Evolutionary conservation across 1,140 invertebrate genomes (phyloP).

Genomic region (Leptinotarsa lineolata): DNA sequence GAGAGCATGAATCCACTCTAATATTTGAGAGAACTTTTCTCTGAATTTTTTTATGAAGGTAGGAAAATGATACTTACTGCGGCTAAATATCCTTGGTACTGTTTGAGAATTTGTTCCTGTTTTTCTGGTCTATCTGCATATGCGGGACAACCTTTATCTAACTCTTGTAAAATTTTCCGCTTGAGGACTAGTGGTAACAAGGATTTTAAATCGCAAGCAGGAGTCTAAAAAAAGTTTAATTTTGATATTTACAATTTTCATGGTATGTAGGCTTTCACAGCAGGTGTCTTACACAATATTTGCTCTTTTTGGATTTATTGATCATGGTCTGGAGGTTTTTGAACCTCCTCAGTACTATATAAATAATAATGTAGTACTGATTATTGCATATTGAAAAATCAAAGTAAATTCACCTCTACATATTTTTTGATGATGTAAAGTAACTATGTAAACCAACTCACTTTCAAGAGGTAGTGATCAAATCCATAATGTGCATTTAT

Average conservation of each 20-base stretch:
- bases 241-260: conserved; percentile 5
- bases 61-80: conserved; percentile 64
- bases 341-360: no score
- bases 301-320: no score
- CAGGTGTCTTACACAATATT: no score
- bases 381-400: no score
- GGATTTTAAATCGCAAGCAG: conserved; percentile 85
- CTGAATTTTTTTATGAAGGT: not conserved
- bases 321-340: no score
- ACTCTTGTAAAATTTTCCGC: conserved; percentile 76
- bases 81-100: conserved; percentile 82
- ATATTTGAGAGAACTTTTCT: not conserved
- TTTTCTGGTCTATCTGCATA: conserved; percentile 73
- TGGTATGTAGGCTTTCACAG: no score
- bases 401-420: no score
- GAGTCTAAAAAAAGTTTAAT: conserved; percentile 64
- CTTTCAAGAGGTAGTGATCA: conserved; percentile 92
- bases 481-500: conserved; percentile 93
- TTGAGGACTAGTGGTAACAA: conserved; percentile 81
- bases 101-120: conserved; percentile 75
- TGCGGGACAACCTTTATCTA: conserved; percentile 75
- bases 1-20: not conserved
- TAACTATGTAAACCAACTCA: conserved; percentile 49
- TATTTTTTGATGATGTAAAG: no score
- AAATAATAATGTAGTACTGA: no score